phyloP scores from a whole-genome alignment of 2,113 vertebrate genomes.

The Rafetus swinhoei region DNA sequence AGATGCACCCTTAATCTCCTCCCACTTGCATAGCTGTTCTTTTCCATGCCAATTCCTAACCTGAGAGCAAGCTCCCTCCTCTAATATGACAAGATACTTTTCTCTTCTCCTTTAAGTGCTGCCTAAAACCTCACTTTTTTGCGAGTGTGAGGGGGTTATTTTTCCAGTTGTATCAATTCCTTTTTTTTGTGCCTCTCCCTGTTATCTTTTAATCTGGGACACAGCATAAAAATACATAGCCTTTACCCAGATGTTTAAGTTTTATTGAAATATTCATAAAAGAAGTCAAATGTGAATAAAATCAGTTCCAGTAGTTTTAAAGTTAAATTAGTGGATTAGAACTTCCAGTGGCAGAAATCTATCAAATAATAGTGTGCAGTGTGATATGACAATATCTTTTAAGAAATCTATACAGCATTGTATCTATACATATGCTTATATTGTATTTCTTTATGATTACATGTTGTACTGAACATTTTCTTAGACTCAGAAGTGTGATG shows the following conservation, averaged over 20 bases:
- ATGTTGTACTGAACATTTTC: not conserved
- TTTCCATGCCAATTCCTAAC: not conserved
- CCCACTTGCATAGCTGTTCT: not conserved
- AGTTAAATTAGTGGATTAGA: not conserved
- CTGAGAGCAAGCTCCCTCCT: not conserved
- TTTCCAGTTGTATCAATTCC: not conserved
- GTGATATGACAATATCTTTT: not conserved
- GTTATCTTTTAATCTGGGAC: not conserved
- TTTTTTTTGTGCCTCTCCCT: not conserved
- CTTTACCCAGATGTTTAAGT: not conserved
- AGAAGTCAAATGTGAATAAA: not conserved
- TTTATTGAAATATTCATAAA: not conserved
- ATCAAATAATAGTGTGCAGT: not conserved
- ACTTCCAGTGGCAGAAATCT: not conserved
- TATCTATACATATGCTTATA: not conserved
- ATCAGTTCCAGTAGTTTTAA: not conserved
- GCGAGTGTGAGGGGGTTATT: too few relatives aligned
- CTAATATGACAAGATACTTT: not conserved
- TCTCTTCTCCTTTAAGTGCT: not conserved
- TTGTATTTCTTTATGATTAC: not conserved
- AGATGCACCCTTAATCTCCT: not conserved
- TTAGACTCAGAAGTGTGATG: not conserved
- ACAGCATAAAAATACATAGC: not conserved
- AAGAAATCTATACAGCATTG: not conserved
- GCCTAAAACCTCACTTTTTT: not conserved